Conservation (phyloP, 2,113 vertebrate genomes). For the Anhinga anhinga region DNA sequence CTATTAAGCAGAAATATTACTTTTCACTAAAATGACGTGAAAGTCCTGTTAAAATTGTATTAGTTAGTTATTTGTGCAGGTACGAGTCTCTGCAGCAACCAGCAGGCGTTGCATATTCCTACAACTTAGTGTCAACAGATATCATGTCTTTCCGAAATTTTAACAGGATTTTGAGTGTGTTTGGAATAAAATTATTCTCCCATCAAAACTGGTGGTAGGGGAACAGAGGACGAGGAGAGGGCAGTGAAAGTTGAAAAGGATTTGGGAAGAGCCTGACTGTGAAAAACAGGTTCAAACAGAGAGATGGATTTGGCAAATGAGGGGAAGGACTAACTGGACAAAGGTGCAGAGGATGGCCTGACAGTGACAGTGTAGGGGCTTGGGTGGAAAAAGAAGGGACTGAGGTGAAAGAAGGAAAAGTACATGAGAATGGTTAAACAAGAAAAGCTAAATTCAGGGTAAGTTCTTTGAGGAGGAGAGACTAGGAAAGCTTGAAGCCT, state of each 20-base stretch:
- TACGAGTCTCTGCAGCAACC: background rate
- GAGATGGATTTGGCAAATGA: background rate
- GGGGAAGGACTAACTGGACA: background rate
- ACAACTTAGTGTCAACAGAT: background rate
- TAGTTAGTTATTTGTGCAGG: background rate
- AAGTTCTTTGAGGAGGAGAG: background rate
- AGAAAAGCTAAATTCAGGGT: background rate
- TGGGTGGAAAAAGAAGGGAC: background rate
- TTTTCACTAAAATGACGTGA: background rate
- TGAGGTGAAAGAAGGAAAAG: background rate
- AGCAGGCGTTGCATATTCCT: background rate
- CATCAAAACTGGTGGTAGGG: background rate
- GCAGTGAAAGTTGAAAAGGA: background rate
- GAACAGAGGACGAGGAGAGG: background rate
- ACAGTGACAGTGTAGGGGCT: background rate
- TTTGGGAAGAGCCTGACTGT: background rate
- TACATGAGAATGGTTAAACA: fast-evolving
- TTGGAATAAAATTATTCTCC: background rate
- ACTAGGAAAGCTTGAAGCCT: background rate
- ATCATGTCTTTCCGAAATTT: background rate
- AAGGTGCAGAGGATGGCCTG: background rate
- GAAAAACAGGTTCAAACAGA: background rate
- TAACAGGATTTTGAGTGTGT: background rate
- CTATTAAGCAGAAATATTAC: background rate
- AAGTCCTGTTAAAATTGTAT: background rate